Base-by-base conservation (phyloP, 2,888 invertebrate genomes). In the Metopia argyrocephala region DNA sequence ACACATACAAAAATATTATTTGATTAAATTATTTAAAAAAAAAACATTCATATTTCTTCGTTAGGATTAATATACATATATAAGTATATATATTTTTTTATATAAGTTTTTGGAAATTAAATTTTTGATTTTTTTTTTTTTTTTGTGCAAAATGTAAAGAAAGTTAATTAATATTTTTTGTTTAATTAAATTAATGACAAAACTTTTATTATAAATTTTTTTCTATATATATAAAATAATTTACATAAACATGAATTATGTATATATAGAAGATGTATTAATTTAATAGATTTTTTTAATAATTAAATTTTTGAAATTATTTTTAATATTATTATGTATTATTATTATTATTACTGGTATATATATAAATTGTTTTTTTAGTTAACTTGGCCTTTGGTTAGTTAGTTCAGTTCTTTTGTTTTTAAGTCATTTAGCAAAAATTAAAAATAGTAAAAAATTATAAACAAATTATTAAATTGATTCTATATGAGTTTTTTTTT, bases 331-430 rank as follows among this genome's bases (percentile, higher is more conserved):
- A 50, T 15, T 27, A 70, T 64, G 38, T 64, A 25, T 28, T 38
- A 31, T 25, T 31, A 69, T 57, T 62, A 75, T 69, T 80, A 52
- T 70, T 74, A 69, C 48, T 12, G 15, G 15, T 38, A 38, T 38
- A n/a, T n/a, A 75, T 59, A 76, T 79, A 83, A 84, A 84, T 83
- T 84, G 80, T 82, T 85, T 84, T 87, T 81, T 78, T 89, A 88
- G 90, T 91, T 90, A 91, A 91, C 90, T 91, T 91, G 90, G 90
- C 90, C 91, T 91, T 91, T 90, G 90, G 90, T 91, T 91, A 91
- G 90, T 91, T 38, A 15, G 38, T 38, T 12, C 38, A n/a, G n/a
- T n/a, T n/a, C n/a, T n/a, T 38, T 38, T 38, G 9, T 31, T 90
- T 85, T 86, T 68, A 71, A 61, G 66, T 80, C 71, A 66, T 82